Percentiles rank a stretch among this genome's conserved stretches.
phyloP scores from a whole-genome alignment of 1,140 invertebrate species.

The Drosophila bocki region DNA sequence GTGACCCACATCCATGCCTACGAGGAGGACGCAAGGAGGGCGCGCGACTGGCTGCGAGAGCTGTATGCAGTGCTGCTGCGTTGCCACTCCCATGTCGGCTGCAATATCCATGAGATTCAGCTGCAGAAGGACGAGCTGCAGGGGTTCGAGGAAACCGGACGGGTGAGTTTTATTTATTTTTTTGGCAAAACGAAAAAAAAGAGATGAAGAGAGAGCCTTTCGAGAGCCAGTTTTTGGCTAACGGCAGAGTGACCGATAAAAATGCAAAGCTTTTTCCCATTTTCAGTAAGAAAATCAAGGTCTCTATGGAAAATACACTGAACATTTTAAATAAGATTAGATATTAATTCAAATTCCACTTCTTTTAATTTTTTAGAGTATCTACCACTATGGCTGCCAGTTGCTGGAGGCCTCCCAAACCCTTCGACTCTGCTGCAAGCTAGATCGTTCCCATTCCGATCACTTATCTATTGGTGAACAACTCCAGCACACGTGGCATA shows the following conservation, averaged over 20 bases:
- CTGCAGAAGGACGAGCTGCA: constrained; percentile 91
- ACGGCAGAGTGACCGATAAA: constrained; percentile 23
- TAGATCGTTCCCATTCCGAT: constrained; percentile 78
- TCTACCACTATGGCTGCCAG: constrained; percentile 92
- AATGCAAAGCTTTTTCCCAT: not conserved
- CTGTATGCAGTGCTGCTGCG: constrained; percentile 89
- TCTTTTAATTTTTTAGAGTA: constrained; percentile 86
- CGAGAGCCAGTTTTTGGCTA: constrained; percentile 15
- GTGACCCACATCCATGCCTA: constrained; percentile 90
- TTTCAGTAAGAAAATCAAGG: constrained; percentile 23
- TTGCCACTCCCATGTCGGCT: constrained; percentile 90
- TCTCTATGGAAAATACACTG: not conserved
- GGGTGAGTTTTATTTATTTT: constrained; percentile 85
- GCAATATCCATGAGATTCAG: constrained; percentile 90
- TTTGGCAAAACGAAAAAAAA: not conserved
- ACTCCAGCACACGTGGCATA: constrained; percentile 89
- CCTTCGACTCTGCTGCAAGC: constrained; percentile 90
- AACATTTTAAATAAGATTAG: not conserved
- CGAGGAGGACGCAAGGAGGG: constrained; percentile 91
- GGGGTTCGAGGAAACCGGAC: constrained; percentile 91
- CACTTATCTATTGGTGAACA: constrained; percentile 67
- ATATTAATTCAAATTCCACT: not conserved
- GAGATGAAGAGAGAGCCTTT: not conserved
- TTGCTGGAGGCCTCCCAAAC: constrained; percentile 90
- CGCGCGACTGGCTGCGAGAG: constrained; percentile 91